These are phyloP conservation scores for Microcebus murinus DNA, from an alignment of 2,113 vertebrate genomes.

Conservation along the genomic window DNA sequence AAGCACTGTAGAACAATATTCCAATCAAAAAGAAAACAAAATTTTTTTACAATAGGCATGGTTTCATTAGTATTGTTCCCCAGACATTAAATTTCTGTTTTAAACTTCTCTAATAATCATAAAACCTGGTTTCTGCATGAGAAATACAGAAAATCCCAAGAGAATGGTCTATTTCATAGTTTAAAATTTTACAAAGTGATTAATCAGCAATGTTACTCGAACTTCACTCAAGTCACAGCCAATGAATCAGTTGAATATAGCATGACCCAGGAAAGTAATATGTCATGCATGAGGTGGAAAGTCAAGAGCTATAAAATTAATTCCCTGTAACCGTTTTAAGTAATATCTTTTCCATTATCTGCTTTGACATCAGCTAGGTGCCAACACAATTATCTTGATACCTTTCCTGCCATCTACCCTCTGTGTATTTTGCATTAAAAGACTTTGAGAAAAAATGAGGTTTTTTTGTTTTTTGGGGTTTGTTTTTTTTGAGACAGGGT, in stretches of 20 bases:
- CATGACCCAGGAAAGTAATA: background rate
- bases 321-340: background rate
- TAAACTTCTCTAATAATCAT: background rate
- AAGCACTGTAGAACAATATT: slow-evolving; percentile 22
- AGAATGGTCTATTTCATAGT: background rate
- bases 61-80: background rate
- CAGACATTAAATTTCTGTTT: background rate
- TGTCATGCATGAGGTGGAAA: background rate
- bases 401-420: background rate
- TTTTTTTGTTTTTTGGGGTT: no score
- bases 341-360: background rate
- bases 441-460: background rate
- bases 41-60: background rate
- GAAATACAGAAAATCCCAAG: slow-evolving; percentile 36
- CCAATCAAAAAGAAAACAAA: slow-evolving; percentile 2
- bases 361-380: background rate
- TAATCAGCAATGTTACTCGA: background rate
- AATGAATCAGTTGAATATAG: background rate
- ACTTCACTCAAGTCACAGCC: background rate
- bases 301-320: background rate
- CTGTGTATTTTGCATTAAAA: background rate
- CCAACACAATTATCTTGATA: background rate
- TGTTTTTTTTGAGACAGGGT: no score
- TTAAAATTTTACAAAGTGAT: background rate
- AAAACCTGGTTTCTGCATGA: slow-evolving; percentile 6